These are phyloP conservation scores for Oikopleura dioica DNA, from an alignment of 23 tunicate species.

Conservation along the genomic window DNA sequence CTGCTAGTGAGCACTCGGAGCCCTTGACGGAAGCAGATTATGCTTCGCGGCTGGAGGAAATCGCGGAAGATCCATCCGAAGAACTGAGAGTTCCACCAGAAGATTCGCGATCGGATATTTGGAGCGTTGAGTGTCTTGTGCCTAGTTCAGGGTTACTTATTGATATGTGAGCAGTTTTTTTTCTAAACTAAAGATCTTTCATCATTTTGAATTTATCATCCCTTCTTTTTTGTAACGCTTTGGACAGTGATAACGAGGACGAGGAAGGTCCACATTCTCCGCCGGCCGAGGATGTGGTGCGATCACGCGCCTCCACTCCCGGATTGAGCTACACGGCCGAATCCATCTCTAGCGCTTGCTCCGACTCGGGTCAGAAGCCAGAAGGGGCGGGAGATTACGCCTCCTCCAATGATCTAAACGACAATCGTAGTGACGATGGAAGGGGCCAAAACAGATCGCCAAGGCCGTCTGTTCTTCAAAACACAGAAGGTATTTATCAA, in stretches of 20 bases:
- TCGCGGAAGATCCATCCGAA: slow-evolving; percentile 51
- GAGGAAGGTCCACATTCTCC: slow-evolving; percentile 12
- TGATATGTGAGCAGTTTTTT: not conserved
- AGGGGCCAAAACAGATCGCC: not conserved
- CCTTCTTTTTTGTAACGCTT: not conserved
- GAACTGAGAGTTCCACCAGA: slow-evolving; percentile 34
- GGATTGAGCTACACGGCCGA: slow-evolving; percentile 25
- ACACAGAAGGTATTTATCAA: not conserved
- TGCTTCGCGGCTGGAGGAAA: slow-evolving; percentile 35
- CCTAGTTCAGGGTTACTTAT: slow-evolving; percentile 2
- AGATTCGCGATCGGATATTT: slow-evolving; percentile 83
- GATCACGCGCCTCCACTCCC: slow-evolving; percentile 89
- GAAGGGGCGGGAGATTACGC: too few species aligned
- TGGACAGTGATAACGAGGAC: slow-evolving; percentile 2
- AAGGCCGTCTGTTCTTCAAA: not conserved
- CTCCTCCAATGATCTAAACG: not conserved
- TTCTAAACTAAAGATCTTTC: not conserved
- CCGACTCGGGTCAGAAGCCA: not conserved
- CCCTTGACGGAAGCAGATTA: slow-evolving; percentile 40
- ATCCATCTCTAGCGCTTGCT: not conserved
- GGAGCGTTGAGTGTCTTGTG: slow-evolving; percentile 68
- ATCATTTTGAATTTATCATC: not conserved
- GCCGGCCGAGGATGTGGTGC: slow-evolving; percentile 29
- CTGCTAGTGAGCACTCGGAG: slow-evolving; percentile 61
- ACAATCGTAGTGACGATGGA: not conserved